Evolutionary conservation across 2,888 invertebrate genomes (phyloP), one percentile per base, ranked within the genome.

Genomic region (Eulithis prunata): DNA sequence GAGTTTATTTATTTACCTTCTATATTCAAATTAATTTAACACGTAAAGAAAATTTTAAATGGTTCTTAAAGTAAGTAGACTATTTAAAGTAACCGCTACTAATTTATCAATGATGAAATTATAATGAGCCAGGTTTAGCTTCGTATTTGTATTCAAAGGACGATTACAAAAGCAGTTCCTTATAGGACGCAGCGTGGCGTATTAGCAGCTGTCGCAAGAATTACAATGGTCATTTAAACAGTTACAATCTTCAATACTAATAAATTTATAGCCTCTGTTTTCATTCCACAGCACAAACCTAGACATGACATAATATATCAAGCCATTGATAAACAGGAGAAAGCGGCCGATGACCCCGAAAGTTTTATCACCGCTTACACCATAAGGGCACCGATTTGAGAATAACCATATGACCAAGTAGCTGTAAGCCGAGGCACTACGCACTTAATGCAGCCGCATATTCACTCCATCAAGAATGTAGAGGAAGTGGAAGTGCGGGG

Each of bases 321-420:
- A 81, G 78, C 80, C 81, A 82, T 78, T 81, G 72, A 79, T 69
- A 75, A 78, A 78, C 75, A 72, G 76, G 87, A 87, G 90, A 90
- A 89, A 89, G 89, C 87, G 88, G 84, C 69, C 84, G 79, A 78
- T 80, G 85, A 88, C 86, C 87, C 80, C 79, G 68, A 78, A 78
- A 78, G 70, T 72, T 79, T 82, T 83, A 85, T 84, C 83, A 80
- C 70, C 75, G 76, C 75, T 73, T 78, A 78, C 72, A 76, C 79
- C 76, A 81, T 71, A 78, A 78, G 73, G 76, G 78, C 75, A 80
- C 78, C 78, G 77, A 78, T 81, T 82, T 82, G 75, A 80, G 80
- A 79, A 81, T 79, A 81, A 75, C 74, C 79, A 78, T 78, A 77
- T 77, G 79, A 74, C 71, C 72, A 69, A 72, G 71, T 71, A 69